Evolutionary conservation across 1,140 invertebrate genomes (phyloP).

Genomic region (Argopecten irradians): DNA sequence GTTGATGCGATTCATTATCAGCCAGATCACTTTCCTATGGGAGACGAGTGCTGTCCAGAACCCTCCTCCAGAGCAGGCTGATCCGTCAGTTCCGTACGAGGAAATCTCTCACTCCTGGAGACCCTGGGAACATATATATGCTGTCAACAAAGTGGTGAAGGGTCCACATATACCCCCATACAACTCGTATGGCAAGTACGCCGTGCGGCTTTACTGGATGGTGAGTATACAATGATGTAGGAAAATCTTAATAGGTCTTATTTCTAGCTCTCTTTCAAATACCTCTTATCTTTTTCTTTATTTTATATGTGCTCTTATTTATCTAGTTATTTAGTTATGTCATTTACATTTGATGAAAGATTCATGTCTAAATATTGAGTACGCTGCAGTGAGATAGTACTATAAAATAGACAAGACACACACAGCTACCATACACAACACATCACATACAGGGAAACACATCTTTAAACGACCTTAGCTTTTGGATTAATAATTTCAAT

Average conservation of each 20-base stretch:
- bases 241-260: background rate
- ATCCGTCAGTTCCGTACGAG: conserved; percentile 56
- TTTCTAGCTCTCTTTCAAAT: background rate
- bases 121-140: conserved; percentile 78
- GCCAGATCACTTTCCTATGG: conserved; percentile 75
- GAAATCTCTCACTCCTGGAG: conserved; percentile 71
- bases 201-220: conserved; percentile 77
- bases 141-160: conserved; percentile 75
- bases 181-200: conserved; percentile 77
- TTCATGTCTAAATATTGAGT: no score
- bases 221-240: conserved; percentile 59
- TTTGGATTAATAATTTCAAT: no score
- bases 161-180: conserved; percentile 75
- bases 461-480: no score
- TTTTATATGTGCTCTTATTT: no score
- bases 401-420: no score
- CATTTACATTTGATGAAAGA: no score
- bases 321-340: no score
- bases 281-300: no score
- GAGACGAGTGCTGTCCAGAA: conserved; percentile 67
- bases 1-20: conserved; percentile 76
- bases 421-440: no score
- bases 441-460: no score
- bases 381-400: no score
- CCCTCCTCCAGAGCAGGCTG: conserved; percentile 51